Evolutionary conservation across 2,113 vertebrate species (phyloP).

Genomic region (Puma concolor): DNA sequence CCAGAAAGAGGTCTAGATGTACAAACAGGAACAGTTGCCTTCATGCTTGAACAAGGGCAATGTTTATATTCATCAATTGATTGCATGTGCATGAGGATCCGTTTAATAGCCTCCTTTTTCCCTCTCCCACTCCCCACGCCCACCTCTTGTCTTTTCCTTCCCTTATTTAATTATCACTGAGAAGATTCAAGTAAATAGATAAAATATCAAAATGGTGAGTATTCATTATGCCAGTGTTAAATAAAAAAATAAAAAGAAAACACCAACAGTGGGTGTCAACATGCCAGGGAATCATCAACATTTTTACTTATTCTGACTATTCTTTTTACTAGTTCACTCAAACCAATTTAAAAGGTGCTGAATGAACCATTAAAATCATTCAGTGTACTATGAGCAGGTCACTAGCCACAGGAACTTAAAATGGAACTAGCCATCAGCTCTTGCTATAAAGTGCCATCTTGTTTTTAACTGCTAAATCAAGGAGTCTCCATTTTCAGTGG

Average conservation of each 20-base stretch:
- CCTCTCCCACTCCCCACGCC: neutral
- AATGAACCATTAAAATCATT: neutral
- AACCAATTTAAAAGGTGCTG: neutral
- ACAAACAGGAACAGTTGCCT: neutral
- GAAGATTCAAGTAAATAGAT: neutral
- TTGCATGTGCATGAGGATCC: neutral
- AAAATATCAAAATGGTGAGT: neutral
- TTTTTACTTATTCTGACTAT: neutral
- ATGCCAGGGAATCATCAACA: neutral
- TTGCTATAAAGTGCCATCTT: neutral
- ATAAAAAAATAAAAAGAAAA: neutral
- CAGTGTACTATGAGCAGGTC: neutral
- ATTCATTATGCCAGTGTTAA: neutral
- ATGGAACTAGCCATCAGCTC: neutral
- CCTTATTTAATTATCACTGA: neutral
- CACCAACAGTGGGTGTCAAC: neutral
- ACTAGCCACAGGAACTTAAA: neutral
- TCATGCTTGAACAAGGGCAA: neutral
- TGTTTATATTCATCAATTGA: neutral
- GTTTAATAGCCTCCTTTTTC: neutral
- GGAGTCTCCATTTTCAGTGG: neutral
- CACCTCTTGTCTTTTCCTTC: neutral
- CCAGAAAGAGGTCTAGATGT: neutral
- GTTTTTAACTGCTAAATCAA: constrained; percentile 2
- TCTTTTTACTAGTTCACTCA: constrained; percentile 5